Base-by-base conservation (phyloP, 2,797 vertebrate species). In the Micropoecilia bifurca region DNA sequence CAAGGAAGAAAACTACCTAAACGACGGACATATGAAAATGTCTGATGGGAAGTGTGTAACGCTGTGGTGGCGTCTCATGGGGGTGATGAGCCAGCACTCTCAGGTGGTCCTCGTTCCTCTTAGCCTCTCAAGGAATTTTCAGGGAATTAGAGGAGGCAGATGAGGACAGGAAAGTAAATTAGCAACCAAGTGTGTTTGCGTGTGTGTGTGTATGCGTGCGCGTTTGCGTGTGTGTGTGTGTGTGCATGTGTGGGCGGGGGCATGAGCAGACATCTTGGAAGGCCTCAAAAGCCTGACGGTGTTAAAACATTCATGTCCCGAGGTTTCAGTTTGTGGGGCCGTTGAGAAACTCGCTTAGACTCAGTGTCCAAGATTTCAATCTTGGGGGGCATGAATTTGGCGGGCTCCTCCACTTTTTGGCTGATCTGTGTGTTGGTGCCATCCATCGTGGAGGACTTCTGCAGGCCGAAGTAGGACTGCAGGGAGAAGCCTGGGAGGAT, bases 221-320 rank as follows among this genome's bases (percentile, higher is more conserved):
- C 4, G 43, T 39, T n/a, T n/a, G 36, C 5, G 36, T 4, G 36
- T 4, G 3, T 4, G 36, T 4, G 36, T 39, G 36, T 4, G 36
- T 39, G 36, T 39, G 36, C 3, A 4, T 39, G 36, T 39, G 3
- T 36, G 20, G 30, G 2, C 4, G 43, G 39, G 46, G 6, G 48
- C n/a, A 69, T 50, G 3, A 36, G 73, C 43, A 68, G 50, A 48
- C 41, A 43, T 77, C 53, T 76, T 36, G 77, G 76, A 43, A 20
- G 69, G 41, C 74, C 66, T 97, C 96, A 99, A 95, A 99, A 99
- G 30, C 98, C 98, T 0, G 97, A 98, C 61, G 98, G 98, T 20
- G 97, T 98, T 77, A 99, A 96, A 86, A 97, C 97, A 2, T 99
- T 99, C 96, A 99, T 94, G 92, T 99, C 98, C 75, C 97, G 96